Conservation (phyloP, 2,888 invertebrate genomes). For the Platycnemis pennipes region DNA sequence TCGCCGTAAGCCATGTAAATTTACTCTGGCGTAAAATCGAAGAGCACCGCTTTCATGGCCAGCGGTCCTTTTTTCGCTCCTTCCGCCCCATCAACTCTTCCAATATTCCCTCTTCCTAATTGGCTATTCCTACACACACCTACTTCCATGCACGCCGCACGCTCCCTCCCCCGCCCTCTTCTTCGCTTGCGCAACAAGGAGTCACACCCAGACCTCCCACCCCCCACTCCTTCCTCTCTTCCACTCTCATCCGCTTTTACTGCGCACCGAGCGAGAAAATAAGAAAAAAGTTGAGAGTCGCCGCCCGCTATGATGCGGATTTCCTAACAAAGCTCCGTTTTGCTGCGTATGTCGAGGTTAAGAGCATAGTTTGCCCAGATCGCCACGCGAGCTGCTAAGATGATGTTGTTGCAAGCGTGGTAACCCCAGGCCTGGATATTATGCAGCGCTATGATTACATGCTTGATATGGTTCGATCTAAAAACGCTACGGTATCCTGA, state of each 20-base stretch:
- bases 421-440: background rate
- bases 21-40: background rate
- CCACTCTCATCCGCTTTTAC: slow-evolving; percentile 2
- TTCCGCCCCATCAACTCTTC: background rate
- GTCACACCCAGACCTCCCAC: background rate
- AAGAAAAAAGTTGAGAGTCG: background rate
- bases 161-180: background rate
- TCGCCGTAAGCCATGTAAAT: background rate
- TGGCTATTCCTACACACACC: background rate
- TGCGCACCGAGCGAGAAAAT: background rate
- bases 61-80: background rate
- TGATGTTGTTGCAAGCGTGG: background rate
- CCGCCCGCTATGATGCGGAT: slow-evolving; percentile 9
- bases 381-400: background rate
- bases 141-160: background rate
- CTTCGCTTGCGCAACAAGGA: background rate
- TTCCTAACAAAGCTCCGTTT: background rate
- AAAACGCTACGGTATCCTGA: too few species aligned
- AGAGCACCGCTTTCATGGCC: background rate
- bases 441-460: background rate
- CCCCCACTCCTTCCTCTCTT: background rate
- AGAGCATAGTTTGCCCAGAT: background rate
- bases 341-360: background rate
- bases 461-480: too few species aligned
- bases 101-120: background rate